Evolutionary conservation across 2,113 vertebrate genomes (phyloP).

Genomic region (Phalacrocorax aristotelis): DNA sequence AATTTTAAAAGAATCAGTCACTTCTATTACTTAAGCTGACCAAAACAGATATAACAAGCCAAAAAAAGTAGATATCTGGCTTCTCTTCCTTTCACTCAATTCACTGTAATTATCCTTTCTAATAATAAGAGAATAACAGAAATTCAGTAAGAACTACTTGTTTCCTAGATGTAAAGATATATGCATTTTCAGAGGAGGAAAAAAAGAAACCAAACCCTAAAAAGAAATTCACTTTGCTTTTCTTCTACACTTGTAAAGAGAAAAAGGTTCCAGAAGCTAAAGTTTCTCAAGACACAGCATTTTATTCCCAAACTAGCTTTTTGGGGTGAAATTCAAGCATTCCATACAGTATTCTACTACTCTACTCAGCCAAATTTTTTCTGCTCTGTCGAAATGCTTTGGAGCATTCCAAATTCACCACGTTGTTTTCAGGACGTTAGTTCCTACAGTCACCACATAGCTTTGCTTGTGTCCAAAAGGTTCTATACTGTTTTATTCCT

Average conservation of each 20-base stretch:
- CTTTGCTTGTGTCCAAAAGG: background rate
- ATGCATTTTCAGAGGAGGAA: background rate
- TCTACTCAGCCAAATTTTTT: background rate
- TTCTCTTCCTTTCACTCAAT: background rate
- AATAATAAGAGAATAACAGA: background rate
- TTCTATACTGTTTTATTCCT: background rate
- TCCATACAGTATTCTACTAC: background rate
- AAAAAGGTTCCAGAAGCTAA: background rate
- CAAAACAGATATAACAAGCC: background rate
- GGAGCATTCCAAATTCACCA: background rate
- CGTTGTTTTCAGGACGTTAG: background rate
- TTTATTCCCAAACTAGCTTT: background rate
- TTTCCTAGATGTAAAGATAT: background rate
- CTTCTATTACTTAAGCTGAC: background rate
- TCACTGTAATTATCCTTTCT: background rate
- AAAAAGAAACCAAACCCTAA: background rate
- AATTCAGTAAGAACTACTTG: background rate
- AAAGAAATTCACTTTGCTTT: background rate
- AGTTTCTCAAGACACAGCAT: background rate
- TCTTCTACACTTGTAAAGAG: background rate
- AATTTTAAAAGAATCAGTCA: background rate
- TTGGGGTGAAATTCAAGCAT: background rate
- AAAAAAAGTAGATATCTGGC: background rate
- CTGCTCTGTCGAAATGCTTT: background rate
- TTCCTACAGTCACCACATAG: background rate